These are phyloP conservation scores for Sarcophaga bullata DNA, from an alignment of 1,140 invertebrate species.

Conservation along the genomic window DNA sequence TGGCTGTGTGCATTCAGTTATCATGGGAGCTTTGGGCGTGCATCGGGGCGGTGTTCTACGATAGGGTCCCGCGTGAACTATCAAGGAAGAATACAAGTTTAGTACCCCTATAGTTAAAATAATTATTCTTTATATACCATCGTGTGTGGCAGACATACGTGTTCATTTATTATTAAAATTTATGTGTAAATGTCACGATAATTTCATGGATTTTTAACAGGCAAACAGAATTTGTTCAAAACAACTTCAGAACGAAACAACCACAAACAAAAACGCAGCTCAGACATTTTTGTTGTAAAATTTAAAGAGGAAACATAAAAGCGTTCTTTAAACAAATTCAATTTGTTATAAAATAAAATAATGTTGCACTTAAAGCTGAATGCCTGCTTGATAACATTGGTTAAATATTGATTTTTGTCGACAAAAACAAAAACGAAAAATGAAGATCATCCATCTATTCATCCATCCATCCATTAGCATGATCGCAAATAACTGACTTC, in stretches of 20 bases:
- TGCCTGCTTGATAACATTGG: background rate
- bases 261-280: background rate
- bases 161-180: background rate
- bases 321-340: background rate
- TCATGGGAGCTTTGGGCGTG: no score
- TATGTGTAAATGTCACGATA: conserved; percentile 45
- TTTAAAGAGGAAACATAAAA: background rate
- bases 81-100: no score
- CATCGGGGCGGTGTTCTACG: no score
- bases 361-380: background rate
- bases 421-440: no score
- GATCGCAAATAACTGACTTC: no score
- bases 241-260: background rate
- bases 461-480: no score
- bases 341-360: no score
- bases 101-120: no score
- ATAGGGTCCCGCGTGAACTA: no score
- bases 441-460: no score
- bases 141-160: background rate
- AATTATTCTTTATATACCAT: background rate
- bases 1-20: no score
- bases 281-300: no score
- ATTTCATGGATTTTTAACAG: conserved; percentile 45
- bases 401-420: background rate
- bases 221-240: conserved; percentile 28